A percentile compares a stretch with the other conserved stretches of the same genome.
Conservation (phyloP, 92 coral and sea anemone species). For the Zoanthus sansibaricus region DNA sequence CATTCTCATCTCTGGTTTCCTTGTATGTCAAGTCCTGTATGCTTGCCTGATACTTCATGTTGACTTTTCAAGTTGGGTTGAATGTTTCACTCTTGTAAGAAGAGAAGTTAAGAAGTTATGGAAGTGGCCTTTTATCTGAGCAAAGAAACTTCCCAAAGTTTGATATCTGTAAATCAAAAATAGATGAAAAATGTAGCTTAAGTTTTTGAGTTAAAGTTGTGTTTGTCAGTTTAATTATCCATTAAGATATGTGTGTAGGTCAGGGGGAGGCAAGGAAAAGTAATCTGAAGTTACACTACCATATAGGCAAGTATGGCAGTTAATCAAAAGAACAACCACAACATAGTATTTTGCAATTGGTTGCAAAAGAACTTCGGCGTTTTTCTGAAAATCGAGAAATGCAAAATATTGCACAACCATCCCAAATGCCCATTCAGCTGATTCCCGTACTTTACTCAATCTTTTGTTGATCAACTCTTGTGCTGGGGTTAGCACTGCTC, state of each 20-base stretch:
- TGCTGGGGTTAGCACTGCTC: too few species aligned
- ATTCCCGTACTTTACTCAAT: slow-evolving; percentile 76
- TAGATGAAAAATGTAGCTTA: slow-evolving; percentile 33
- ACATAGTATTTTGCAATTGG: slow-evolving; percentile 72
- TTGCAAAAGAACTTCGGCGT: slow-evolving; percentile 66
- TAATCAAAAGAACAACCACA: slow-evolving; percentile 58
- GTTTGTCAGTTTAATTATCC: slow-evolving; percentile 38
- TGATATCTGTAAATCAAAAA: slow-evolving; percentile 50
- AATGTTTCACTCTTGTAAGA: slow-evolving; percentile 42
- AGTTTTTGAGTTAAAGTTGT: slow-evolving; percentile 21
- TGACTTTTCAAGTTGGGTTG: slow-evolving; percentile 55
- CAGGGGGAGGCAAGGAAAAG: slow-evolving; percentile 66
- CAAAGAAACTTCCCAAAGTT: slow-evolving; percentile 40
- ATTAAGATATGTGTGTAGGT: slow-evolving; percentile 60
- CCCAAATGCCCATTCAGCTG: slow-evolving; percentile 5
- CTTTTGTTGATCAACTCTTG: too few species aligned
- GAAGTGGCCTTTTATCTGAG: slow-evolving; percentile 52
- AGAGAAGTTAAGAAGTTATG: slow-evolving; percentile 56
- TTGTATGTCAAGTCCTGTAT: too few species aligned
- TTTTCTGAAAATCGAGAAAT: slow-evolving; percentile 38
- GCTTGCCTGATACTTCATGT: slow-evolving; percentile 54
- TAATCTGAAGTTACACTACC: slow-evolving; percentile 55
- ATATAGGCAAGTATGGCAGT: slow-evolving; percentile 78
- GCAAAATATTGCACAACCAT: too few species aligned
- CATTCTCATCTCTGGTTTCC: too few species aligned